A percentile compares a stretch with the other conserved stretches of the same genome.
Evolutionary conservation across 1,140 invertebrate genomes (phyloP).

Genomic region (Lasioglossum albipes): DNA sequence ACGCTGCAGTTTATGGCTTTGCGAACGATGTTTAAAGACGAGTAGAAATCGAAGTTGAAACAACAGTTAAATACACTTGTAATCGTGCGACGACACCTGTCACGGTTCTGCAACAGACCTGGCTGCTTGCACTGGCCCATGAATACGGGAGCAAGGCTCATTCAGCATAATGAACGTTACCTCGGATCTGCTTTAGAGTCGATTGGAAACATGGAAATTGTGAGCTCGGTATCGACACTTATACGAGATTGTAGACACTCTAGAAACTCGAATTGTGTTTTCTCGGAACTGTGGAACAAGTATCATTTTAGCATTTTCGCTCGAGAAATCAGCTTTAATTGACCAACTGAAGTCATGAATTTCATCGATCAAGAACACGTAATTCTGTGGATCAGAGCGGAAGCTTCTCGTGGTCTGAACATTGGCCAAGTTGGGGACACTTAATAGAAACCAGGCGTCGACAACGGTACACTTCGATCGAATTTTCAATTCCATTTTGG

Average conservation of each 20-base stretch:
- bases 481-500: constrained; percentile 38
- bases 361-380: no score
- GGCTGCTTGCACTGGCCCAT: constrained; percentile 36
- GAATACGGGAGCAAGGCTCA: constrained; percentile 46
- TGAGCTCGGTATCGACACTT: not conserved
- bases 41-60: not conserved
- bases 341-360: no score
- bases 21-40: not conserved
- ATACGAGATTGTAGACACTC: not conserved
- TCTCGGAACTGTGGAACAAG: no score
- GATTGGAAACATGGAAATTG: constrained; percentile 24
- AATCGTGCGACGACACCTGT: constrained; percentile 57
- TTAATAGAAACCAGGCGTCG: not conserved
- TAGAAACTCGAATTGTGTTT: not conserved
- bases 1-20: not conserved
- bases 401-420: no score
- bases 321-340: no score
- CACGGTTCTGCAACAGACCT: constrained; percentile 39
- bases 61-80: constrained; percentile 20
- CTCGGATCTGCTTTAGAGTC: constrained; percentile 22
- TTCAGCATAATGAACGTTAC: constrained; percentile 27
- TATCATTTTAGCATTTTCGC: no score
- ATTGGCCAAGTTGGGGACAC: not conserved
- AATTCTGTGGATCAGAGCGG: no score
- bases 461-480: not conserved